Conservation (phyloP, 2,888 invertebrate species). For the Hecatera dysodea region DNA sequence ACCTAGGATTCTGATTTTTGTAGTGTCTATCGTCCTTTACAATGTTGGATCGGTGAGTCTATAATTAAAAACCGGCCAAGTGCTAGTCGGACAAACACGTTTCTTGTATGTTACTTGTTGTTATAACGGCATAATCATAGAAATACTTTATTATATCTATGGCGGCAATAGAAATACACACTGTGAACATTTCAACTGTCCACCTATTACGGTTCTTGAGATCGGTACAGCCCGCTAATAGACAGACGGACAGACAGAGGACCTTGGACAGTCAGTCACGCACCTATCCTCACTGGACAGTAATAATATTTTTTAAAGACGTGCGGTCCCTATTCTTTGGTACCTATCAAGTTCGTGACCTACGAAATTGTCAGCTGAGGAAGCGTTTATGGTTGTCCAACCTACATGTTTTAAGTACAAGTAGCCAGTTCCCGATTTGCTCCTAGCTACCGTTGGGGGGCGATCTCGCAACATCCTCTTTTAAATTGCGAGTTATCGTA, state of each 20-base stretch:
- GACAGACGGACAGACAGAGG: no score
- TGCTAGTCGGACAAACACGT: no score
- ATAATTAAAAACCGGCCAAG: neutral
- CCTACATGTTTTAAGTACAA: constrained; percentile 58
- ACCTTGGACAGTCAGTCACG: neutral
- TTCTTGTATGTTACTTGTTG: no score
- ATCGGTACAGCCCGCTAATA: no score
- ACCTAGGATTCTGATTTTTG: neutral
- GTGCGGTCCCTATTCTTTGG: neutral
- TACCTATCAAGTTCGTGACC: neutral
- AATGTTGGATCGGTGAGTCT: neutral
- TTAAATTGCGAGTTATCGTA: constrained; percentile 91
- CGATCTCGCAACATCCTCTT: constrained; percentile 90
- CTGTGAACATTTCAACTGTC: no score
- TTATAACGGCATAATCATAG: no score
- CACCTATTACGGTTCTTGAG: no score
- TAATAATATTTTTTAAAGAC: neutral
- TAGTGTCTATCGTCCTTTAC: neutral
- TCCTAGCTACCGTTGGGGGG: constrained; percentile 81
- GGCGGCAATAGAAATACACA: no score
- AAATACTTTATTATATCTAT: no score
- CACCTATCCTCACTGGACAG: no score
- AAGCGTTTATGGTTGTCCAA: constrained; percentile 46
- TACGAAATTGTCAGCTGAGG: constrained; percentile 19
- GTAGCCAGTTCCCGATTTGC: constrained; percentile 82